These are phyloP conservation scores for Anarsia innoxiella DNA, from an alignment of 2,888 invertebrate genomes.

Conservation along the genomic window DNA sequence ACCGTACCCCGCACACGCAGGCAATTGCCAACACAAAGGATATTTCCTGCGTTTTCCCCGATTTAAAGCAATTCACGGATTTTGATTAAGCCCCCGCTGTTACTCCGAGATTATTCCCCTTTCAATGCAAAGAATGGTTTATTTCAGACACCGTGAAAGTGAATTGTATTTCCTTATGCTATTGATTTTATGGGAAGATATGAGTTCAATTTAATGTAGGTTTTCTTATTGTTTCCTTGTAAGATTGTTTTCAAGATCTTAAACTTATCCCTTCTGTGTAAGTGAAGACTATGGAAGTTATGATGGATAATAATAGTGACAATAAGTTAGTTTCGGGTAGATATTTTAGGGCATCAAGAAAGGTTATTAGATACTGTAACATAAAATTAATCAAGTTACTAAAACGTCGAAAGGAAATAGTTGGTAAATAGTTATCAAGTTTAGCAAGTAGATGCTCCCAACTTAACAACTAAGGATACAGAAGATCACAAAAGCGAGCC, in stretches of 20 bases:
- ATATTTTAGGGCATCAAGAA: too few relatives aligned
- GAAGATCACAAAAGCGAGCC: slow-evolving; percentile 34
- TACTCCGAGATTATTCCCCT: slow-evolving; percentile 71
- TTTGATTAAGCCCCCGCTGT: slow-evolving; percentile 74
- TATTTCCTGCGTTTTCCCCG: slow-evolving; percentile 74
- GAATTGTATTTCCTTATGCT: slow-evolving; percentile 68
- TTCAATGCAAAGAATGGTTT: slow-evolving; percentile 73
- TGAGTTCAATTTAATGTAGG: too few relatives aligned
- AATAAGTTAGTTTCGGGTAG: too few relatives aligned
- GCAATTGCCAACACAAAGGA: slow-evolving; percentile 72
- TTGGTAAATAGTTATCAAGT: too few relatives aligned
- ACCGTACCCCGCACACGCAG: slow-evolving; percentile 56
- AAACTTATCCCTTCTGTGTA: too few relatives aligned
- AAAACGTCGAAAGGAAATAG: too few relatives aligned
- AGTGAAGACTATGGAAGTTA: too few relatives aligned
- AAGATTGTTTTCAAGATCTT: too few relatives aligned
- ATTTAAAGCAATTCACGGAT: slow-evolving; percentile 75
- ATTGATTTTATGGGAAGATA: slow-evolving; percentile 60
- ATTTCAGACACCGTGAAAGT: slow-evolving; percentile 72
- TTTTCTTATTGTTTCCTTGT: too few relatives aligned
- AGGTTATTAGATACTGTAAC: too few relatives aligned
- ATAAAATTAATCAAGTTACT: too few relatives aligned
- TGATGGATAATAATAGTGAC: too few relatives aligned
- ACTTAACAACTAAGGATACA: slow-evolving; percentile 11
- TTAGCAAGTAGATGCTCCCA: neutral